These are phyloP conservation scores for Biston stratarius DNA, from an alignment of 2,888 invertebrate genomes.

Conservation along the genomic window DNA sequence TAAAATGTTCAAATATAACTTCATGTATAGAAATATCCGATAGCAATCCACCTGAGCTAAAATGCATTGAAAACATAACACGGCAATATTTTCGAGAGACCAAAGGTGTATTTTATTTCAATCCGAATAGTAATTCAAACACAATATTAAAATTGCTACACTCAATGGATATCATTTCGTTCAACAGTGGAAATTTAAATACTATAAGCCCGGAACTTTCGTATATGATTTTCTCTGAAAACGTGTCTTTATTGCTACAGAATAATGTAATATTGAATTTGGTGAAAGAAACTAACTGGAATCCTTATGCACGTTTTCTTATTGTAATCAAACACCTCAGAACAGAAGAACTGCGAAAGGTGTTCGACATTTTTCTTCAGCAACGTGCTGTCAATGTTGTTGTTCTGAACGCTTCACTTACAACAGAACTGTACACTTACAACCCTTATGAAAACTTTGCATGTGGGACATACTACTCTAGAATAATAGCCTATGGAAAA, in stretches of 20 bases:
- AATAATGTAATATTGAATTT: constrained; percentile 41
- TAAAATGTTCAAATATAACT: not conserved
- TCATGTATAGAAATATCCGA: not conserved
- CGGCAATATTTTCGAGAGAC: constrained; percentile 29
- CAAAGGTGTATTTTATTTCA: constrained; percentile 40
- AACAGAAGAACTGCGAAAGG: constrained; percentile 39
- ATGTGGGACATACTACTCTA: constrained; percentile 63
- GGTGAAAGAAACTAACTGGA: constrained; percentile 56
- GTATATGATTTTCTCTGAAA: constrained; percentile 53
- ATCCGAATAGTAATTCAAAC: constrained; percentile 27
- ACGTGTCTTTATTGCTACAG: constrained; percentile 42
- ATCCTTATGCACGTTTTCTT: constrained; percentile 57
- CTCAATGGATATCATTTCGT: constrained; percentile 19
- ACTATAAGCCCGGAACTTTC: not conserved
- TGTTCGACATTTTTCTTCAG: constrained; percentile 59
- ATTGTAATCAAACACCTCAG: constrained; percentile 52
- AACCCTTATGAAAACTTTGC: constrained; percentile 67
- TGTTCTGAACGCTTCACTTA: constrained; percentile 53
- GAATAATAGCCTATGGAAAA: constrained; percentile 57
- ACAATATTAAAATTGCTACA: constrained; percentile 44
- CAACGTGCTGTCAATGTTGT: constrained; percentile 55
- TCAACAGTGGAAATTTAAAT: constrained; percentile 11
- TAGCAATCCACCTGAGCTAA: not conserved
- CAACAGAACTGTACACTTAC: constrained; percentile 61
- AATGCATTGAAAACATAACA: constrained; percentile 40